Evolutionary conservation across 2,797 vertebrate species (phyloP).

Genomic region (Artibeus jamaicensis): DNA sequence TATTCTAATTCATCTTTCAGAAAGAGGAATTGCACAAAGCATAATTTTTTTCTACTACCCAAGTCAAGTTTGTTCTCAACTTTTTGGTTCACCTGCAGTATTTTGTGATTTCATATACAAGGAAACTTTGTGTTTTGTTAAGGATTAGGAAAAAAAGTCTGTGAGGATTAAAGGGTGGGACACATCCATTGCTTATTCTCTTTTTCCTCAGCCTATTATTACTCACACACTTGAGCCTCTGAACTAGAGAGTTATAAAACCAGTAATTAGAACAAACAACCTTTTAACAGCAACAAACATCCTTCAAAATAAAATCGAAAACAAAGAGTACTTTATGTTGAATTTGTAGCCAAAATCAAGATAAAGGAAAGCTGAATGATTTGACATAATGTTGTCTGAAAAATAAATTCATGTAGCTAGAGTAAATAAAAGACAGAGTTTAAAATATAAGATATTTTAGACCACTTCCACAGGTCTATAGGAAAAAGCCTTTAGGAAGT

Average conservation of each 20-base stretch:
- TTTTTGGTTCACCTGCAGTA: background rate
- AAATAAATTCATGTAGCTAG: background rate
- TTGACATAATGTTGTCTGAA: constrained; percentile 1
- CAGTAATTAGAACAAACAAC: background rate
- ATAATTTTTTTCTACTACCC: background rate
- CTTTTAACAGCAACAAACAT: constrained; percentile 35
- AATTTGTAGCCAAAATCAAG: constrained; percentile 57
- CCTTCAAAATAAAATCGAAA: constrained; percentile 58
- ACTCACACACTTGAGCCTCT: background rate
- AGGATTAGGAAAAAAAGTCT: background rate
- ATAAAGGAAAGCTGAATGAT: constrained; percentile 44
- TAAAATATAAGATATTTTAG: constrained; percentile 24
- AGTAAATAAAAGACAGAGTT: background rate
- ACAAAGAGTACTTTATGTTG: background rate
- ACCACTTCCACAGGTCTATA: background rate
- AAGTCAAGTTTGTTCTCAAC: background rate
- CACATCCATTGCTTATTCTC: background rate
- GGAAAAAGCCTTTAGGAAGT: background rate
- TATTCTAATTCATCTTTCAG: background rate
- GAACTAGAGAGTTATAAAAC: constrained; percentile 10
- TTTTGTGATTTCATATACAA: background rate
- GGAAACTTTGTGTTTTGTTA: background rate
- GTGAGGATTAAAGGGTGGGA: background rate
- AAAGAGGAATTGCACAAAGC: background rate
- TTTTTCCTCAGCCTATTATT: background rate